Percentiles rank a stretch among this genome's conserved stretches.
Conservation (phyloP, 1,140 invertebrate species). For the Marisa cornuarietis region DNA sequence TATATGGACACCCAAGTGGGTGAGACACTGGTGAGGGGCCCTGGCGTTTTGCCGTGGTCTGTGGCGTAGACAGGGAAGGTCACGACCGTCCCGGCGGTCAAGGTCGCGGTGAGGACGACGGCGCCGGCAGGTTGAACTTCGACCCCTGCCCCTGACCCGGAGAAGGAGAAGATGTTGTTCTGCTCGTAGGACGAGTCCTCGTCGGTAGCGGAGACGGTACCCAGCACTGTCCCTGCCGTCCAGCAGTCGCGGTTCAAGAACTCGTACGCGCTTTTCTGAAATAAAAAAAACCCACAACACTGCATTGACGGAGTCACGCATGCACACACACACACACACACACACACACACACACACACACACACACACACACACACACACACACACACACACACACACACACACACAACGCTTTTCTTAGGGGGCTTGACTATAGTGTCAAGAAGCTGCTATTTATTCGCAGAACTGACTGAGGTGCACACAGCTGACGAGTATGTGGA, state of each 20-base stretch:
- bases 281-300: no score
- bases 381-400: no score
- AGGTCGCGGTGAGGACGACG: constrained; percentile 3
- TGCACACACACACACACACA: constrained; percentile 11
- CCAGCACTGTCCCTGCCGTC: constrained; percentile 2
- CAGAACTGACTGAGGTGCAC: no score
- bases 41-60: constrained; percentile 26
- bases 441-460: no score
- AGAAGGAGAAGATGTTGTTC: constrained; percentile 12
- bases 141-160: constrained; percentile 7
- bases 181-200: neutral
- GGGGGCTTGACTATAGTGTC: no score
- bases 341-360: constrained; percentile 11
- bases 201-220: neutral
- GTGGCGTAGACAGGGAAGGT: constrained; percentile 28
- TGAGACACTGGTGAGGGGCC: constrained; percentile 23
- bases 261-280: neutral
- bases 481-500: no score
- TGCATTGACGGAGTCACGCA: constrained; percentile 1
- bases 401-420: no score
- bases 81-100: constrained; percentile 16
- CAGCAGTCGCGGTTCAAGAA: constrained; percentile 9
- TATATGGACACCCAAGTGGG: constrained; percentile 15
- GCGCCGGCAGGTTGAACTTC: constrained; percentile 3
- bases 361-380: no score